Evolutionary conservation across 2,113 vertebrate genomes (phyloP).

Genomic region (Cyprinodon variegatus): DNA sequence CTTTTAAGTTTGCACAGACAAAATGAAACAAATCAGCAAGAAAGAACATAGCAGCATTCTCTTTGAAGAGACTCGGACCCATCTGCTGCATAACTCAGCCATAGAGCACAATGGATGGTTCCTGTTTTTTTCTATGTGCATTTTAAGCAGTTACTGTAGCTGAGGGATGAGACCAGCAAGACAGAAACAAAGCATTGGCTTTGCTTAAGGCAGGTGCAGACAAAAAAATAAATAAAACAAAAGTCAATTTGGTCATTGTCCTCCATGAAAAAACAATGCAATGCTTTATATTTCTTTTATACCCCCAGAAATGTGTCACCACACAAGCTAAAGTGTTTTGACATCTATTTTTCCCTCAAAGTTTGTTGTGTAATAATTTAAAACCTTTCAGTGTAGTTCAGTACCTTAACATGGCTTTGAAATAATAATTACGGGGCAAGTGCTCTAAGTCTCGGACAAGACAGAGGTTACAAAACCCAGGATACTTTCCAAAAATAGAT

Average conservation of each 20-base stretch:
- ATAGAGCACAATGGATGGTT: slow-evolving; percentile 15
- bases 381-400: neutral
- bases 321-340: slow-evolving; percentile 13
- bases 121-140: neutral
- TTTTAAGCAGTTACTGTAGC: slow-evolving; percentile 11
- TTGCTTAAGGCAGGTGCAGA: slow-evolving; percentile 38
- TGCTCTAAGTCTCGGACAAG: slow-evolving; percentile 2
- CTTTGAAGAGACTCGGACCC: slow-evolving; percentile 23
- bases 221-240: slow-evolving; percentile 20
- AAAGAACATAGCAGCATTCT: slow-evolving; percentile 17
- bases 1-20: slow-evolving; percentile 35
- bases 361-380: slow-evolving; percentile 6
- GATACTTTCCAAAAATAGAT: slow-evolving; percentile 6
- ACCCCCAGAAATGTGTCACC: slow-evolving; percentile 15
- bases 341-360: slow-evolving; percentile 9
- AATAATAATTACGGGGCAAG: neutral
- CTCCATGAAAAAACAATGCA: slow-evolving; percentile 28
- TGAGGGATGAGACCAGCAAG: slow-evolving; percentile 41
- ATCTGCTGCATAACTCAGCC: slow-evolving; percentile 21
- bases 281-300: slow-evolving; percentile 20
- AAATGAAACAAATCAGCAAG: slow-evolving; percentile 9
- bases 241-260: slow-evolving; percentile 21
- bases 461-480: slow-evolving; percentile 1
- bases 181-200: slow-evolving; percentile 38
- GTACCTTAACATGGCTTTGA: slow-evolving; percentile 33